phyloP scores from a whole-genome alignment of 2,113 vertebrate genomes.

The Fregata magnificens region DNA sequence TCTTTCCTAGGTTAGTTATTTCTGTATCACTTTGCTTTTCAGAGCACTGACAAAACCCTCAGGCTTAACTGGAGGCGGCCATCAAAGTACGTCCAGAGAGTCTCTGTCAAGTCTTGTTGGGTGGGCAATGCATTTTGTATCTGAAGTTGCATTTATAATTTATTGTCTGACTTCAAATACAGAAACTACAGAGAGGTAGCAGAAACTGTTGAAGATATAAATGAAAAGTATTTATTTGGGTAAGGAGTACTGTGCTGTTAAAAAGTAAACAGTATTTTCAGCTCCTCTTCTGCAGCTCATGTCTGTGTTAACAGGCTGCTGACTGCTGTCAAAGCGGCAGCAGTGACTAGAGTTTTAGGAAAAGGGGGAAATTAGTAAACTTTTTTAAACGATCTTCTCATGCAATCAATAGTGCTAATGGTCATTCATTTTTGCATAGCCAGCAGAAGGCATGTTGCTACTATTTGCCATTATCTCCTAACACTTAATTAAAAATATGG shows the following conservation, averaged over 20 bases:
- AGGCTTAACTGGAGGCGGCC: not conserved
- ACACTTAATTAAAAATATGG: not conserved
- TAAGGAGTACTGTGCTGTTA: not conserved
- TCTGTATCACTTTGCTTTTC: not conserved
- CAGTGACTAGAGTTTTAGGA: not conserved
- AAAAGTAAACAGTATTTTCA: not conserved
- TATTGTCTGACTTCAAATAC: not conserved
- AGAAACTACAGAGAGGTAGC: not conserved
- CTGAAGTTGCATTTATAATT: not conserved
- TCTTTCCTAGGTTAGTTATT: not conserved
- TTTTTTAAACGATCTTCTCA: not conserved
- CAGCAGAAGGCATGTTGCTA: not conserved
- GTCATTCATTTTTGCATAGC: not conserved
- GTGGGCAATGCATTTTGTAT: not conserved
- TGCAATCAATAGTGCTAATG: not conserved
- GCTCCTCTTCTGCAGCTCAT: accelerated
- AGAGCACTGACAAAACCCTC: not conserved
- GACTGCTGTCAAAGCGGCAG: not conserved
- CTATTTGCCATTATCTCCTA: not conserved
- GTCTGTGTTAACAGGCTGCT: not conserved
- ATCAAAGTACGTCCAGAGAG: not conserved
- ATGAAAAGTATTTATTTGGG: not conserved
- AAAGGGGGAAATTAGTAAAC: not conserved
- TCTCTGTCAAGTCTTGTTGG: not conserved
- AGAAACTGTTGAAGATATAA: not conserved